Conservation (phyloP, 1,140 invertebrate species). For the Aporrectodea caliginosa region DNA sequence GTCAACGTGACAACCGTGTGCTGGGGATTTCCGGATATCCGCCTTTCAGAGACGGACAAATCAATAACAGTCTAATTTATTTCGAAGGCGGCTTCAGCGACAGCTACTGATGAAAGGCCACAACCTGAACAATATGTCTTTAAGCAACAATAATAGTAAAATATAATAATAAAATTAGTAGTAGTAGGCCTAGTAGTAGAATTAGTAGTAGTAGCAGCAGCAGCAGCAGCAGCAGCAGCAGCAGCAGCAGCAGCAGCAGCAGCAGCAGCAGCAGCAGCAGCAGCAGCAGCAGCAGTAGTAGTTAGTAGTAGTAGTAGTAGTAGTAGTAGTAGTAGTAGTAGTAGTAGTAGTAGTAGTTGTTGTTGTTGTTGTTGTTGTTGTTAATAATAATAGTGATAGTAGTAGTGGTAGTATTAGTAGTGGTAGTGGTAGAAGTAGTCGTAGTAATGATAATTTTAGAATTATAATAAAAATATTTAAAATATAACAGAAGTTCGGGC, state of each 20-base stretch:
- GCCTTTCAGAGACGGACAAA: too few relatives aligned
- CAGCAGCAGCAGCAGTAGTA: not conserved
- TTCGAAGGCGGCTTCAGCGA: too few relatives aligned
- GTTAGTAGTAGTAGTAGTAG: not conserved
- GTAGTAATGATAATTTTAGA: not conserved
- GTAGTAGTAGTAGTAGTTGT: not conserved
- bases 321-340: constrained; percentile 3
- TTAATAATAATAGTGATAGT: not conserved
- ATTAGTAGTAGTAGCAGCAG: not conserved
- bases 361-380: not conserved
- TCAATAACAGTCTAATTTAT: too few relatives aligned
- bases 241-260: not conserved
- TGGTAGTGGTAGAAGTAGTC: not conserved
- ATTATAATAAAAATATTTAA: too few relatives aligned
- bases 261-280: not conserved
- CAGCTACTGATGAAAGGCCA: too few relatives aligned
- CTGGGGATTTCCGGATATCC: too few relatives aligned
- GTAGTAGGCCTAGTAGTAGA: not conserved
- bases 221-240: not conserved
- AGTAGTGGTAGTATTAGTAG: not conserved
- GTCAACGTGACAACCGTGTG: too few relatives aligned
- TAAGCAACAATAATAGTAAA: not conserved
- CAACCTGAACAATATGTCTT: not conserved
- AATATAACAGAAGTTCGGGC: too few relatives aligned
- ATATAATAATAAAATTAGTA: not conserved